phyloP scores from a whole-genome alignment of 2,113 vertebrate species.

The Hippocampus mohnikei region DNA sequence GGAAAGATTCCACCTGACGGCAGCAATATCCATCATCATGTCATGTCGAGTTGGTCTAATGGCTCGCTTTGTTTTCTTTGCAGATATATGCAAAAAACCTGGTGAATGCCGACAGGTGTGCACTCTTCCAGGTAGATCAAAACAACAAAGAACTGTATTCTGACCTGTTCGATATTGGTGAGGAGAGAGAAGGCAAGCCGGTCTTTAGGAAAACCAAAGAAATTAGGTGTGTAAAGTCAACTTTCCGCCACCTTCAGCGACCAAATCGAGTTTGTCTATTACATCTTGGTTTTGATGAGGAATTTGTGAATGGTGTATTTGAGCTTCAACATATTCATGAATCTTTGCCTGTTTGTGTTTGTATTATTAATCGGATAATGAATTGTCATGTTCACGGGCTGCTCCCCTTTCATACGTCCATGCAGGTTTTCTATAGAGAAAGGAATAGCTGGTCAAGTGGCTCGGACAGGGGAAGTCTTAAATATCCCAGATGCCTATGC shows the following conservation, averaged over 20 bases:
- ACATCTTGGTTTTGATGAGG: neutral
- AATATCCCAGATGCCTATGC: slow-evolving; percentile 99
- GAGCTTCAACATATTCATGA: neutral
- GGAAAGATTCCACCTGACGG: too few species aligned
- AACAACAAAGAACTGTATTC: slow-evolving; percentile 97
- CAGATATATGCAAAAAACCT: slow-evolving; percentile 99
- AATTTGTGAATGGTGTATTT: neutral
- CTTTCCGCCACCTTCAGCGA: neutral
- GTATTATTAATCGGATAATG: neutral
- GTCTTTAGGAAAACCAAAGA: slow-evolving; percentile 99
- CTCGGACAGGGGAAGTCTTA: slow-evolving; percentile 93
- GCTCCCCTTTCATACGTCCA: slow-evolving; percentile 8
- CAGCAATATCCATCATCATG: too few species aligned
- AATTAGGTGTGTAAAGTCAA: slow-evolving; percentile 80
- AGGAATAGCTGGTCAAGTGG: slow-evolving; percentile 97
- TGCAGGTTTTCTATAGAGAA: slow-evolving; percentile 98
- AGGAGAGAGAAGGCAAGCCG: slow-evolving; percentile 94
- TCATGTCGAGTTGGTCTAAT: slow-evolving; percentile 10
- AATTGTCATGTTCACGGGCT: neutral
- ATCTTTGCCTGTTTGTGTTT: neutral
- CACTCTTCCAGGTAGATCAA: slow-evolving; percentile 99
- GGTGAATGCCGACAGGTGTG: slow-evolving; percentile 98
- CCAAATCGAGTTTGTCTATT: neutral
- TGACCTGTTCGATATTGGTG: slow-evolving; percentile 96
- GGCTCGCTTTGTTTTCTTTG: slow-evolving; percentile 28